A percentile compares a stretch with the other conserved stretches of the same genome.
Evolutionary conservation across 2,113 vertebrate species (phyloP).

Genomic region (Eira barbara): DNA sequence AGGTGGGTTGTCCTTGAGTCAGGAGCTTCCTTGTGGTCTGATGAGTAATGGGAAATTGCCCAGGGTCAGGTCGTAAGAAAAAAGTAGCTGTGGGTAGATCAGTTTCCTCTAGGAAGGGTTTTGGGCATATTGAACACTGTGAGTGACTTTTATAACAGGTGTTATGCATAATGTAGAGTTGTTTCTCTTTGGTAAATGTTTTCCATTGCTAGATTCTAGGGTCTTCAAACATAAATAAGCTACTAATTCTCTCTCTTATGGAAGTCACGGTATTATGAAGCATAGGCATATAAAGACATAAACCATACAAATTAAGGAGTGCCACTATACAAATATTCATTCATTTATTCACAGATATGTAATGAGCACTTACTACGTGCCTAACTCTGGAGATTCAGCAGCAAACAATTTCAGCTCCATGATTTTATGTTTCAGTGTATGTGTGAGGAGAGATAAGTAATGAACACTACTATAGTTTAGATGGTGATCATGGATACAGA

Average conservation of each 20-base stretch:
- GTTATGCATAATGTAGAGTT: not conserved
- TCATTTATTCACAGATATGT: not conserved
- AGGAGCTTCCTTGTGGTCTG: not conserved
- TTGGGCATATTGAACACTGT: not conserved
- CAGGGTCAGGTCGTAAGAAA: not conserved
- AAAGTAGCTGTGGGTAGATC: not conserved
- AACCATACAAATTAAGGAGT: not conserved
- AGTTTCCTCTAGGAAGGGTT: not conserved
- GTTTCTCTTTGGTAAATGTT: not conserved
- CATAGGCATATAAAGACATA: not conserved
- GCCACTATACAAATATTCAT: not conserved
- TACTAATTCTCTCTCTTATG: not conserved
- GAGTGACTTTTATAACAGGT: not conserved
- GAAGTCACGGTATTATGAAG: not conserved
- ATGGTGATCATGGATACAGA: not conserved
- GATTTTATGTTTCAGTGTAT: not conserved
- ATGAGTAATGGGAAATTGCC: not conserved
- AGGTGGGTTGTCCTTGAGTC: not conserved
- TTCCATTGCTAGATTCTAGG: not conserved
- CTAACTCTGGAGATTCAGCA: not conserved
- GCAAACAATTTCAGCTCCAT: not conserved
- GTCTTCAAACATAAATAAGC: not conserved
- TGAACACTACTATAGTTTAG: not conserved
- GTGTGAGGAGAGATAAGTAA: not conserved
- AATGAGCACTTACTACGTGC: not conserved